Conservation (phyloP, 2,797 vertebrate species). For the Catostomus latipinnis region DNA sequence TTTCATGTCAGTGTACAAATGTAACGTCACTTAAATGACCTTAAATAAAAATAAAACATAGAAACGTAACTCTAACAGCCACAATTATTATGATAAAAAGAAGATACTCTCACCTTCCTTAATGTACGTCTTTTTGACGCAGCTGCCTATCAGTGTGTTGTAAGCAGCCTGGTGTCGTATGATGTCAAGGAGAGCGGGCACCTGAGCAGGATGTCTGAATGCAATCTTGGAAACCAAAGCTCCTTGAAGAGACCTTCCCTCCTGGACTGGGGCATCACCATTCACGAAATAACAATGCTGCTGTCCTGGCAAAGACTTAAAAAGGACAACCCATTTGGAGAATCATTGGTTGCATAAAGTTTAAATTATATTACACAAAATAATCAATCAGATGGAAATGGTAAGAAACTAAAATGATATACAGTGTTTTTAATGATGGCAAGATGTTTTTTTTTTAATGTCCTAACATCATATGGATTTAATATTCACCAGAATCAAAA, state of each 20-base stretch:
- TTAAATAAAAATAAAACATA: too few species aligned
- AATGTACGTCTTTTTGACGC: slow-evolving; percentile 90
- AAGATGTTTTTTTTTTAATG: too few species aligned
- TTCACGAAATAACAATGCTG: slow-evolving; percentile 99
- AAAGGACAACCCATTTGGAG: background rate
- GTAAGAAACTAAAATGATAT: background rate
- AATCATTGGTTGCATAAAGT: background rate
- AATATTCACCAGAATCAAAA: background rate
- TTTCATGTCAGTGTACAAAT: too few species aligned
- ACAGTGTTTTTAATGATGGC: background rate
- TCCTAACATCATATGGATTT: background rate
- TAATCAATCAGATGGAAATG: background rate
- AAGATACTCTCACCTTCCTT: slow-evolving; percentile 86
- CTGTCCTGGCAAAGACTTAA: slow-evolving; percentile 93
- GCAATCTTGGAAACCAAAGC: slow-evolving; percentile 91
- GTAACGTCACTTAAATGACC: too few species aligned
- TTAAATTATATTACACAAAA: too few species aligned
- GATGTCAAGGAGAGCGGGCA: slow-evolving; percentile 90
- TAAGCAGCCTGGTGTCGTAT: slow-evolving; percentile 94
- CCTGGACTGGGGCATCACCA: slow-evolving; percentile 93
- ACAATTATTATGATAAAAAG: background rate
- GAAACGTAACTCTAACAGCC: background rate
- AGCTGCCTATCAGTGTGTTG: slow-evolving; percentile 95
- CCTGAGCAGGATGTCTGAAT: slow-evolving; percentile 93
- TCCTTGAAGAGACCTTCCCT: slow-evolving; percentile 91